Evolutionary conservation across 2,113 vertebrate species (phyloP).

Genomic region (Symphodus melops): DNA sequence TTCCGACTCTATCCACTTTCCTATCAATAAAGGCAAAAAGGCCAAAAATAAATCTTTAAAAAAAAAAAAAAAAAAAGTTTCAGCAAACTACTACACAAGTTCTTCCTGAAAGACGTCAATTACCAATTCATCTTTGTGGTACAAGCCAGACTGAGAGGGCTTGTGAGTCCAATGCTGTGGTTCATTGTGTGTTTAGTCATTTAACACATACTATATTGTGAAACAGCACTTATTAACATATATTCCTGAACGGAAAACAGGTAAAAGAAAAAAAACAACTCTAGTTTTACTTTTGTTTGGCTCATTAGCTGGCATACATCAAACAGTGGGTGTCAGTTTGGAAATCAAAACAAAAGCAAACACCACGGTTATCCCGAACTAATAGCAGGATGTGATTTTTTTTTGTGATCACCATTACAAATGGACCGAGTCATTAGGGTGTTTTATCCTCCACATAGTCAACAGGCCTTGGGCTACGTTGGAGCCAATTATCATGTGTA

Average conservation of each 20-base stretch:
- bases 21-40: no score
- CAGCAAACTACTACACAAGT: not conserved
- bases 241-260: conserved; percentile 17
- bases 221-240: not conserved
- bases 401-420: conserved; percentile 59
- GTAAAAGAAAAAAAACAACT: conserved; percentile 8
- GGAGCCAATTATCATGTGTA: conserved; percentile 74
- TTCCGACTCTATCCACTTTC: no score
- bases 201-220: not conserved
- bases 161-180: no score
- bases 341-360: conserved; percentile 38
- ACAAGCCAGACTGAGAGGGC: not conserved
- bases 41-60: no score
- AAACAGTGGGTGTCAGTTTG: conserved; percentile 24
- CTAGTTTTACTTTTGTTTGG: conserved; percentile 13
- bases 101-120: not conserved
- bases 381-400: conserved; percentile 22
- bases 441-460: conserved; percentile 68
- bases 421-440: conserved; percentile 66
- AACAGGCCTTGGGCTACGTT: conserved; percentile 68
- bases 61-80: no score
- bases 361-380: conserved; percentile 21
- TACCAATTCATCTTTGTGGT: not conserved
- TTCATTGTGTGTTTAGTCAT: not conserved
- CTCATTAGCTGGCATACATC: conserved; percentile 33